phyloP scores from a whole-genome alignment of 2,888 invertebrate species.

The Erannis defoliaria region DNA sequence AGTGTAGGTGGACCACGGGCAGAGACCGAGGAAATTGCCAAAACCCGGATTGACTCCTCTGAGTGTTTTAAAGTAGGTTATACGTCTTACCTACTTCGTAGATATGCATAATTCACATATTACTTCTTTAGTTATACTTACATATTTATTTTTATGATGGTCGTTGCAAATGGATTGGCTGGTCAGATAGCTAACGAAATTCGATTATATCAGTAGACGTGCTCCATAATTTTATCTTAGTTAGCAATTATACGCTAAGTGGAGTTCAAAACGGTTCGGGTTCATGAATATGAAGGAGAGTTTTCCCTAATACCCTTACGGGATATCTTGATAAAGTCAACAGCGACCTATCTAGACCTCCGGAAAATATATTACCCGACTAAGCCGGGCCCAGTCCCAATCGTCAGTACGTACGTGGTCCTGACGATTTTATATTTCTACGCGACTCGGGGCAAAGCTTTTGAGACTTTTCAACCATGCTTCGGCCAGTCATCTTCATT shows the following conservation, averaged over 20 bases:
- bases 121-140: no score
- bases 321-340: conserved; percentile 56
- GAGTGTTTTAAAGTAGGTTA: no score
- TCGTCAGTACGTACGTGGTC: no score
- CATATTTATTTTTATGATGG: not conserved
- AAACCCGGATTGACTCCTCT: no score
- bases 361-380: conserved; percentile 55
- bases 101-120: no score
- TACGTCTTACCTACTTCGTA: no score
- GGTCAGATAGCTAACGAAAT: no score
- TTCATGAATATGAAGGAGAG: conserved; percentile 53
- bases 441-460: conserved; percentile 17
- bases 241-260: conserved; percentile 44
- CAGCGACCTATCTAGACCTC: conserved; percentile 49
- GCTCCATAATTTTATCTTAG: conserved; percentile 26
- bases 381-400: conserved; percentile 50
- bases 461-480: conserved; percentile 21
- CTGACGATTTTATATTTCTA: conserved; percentile 42
- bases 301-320: conserved; percentile 47
- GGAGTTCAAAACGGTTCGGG: conserved; percentile 45
- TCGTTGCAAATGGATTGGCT: not conserved
- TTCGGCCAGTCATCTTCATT: conserved; percentile 32
- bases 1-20: no score
- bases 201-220: not conserved
- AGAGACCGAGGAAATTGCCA: no score